Evolutionary conservation across 2,113 vertebrate species (phyloP).

Genomic region (Callipepla squamata): DNA sequence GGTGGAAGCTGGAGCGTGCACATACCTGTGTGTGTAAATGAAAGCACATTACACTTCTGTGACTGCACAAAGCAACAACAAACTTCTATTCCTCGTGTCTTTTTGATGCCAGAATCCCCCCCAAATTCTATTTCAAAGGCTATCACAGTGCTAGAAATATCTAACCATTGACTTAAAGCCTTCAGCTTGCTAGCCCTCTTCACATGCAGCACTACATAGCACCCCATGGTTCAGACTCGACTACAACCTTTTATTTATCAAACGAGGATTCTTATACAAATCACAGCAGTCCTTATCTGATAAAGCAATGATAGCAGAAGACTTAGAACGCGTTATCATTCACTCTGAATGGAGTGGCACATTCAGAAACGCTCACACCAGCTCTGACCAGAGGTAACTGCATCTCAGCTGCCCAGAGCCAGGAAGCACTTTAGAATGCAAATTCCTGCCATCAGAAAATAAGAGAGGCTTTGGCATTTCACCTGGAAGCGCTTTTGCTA

Average conservation of each 20-base stretch:
- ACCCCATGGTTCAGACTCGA: neutral
- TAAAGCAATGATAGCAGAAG: neutral
- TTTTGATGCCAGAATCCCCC: neutral
- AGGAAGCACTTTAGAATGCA: neutral
- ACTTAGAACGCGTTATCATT: neutral
- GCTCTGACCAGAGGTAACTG: neutral
- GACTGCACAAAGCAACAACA: neutral
- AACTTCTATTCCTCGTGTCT: neutral
- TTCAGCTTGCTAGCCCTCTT: neutral
- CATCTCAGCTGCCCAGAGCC: neutral
- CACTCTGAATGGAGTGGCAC: neutral
- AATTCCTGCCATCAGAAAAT: neutral
- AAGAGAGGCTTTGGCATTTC: neutral
- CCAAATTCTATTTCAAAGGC: accelerated
- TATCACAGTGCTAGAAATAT: neutral
- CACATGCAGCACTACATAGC: neutral
- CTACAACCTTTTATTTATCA: neutral
- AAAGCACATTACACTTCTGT: neutral
- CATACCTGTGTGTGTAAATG: neutral
- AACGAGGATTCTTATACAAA: neutral
- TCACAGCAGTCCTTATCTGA: neutral
- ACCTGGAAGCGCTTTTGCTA: neutral
- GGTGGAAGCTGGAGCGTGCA: neutral
- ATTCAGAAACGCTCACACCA: neutral
- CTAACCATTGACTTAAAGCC: neutral